Evolutionary conservation across 2,797 vertebrate species (phyloP).

Genomic region (Sebastes cheni): DNA sequence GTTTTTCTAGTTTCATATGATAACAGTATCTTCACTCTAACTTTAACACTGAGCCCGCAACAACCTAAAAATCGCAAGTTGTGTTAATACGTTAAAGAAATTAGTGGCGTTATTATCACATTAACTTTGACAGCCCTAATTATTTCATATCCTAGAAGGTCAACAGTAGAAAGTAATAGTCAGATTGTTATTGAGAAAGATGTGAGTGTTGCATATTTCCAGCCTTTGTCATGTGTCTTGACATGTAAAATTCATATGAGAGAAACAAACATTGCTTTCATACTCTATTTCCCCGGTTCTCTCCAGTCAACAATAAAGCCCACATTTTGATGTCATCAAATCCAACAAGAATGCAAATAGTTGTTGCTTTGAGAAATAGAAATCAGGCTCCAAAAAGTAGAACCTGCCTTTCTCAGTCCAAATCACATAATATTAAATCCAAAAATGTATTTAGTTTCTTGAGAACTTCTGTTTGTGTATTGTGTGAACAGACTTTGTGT

Average conservation of each 20-base stretch:
- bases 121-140: too few relatives aligned
- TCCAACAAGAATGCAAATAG: constrained; percentile 70
- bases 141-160: background rate
- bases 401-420: background rate
- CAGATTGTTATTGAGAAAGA: background rate
- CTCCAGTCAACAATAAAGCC: constrained; percentile 74
- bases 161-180: background rate
- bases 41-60: too few relatives aligned
- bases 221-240: constrained; percentile 46
- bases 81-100: too few relatives aligned
- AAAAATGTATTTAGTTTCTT: background rate
- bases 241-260: constrained; percentile 72
- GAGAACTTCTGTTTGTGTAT: constrained; percentile 6
- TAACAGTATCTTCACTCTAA: too few relatives aligned
- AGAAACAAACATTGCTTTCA: constrained; percentile 83
- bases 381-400: background rate
- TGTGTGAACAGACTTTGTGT: constrained; percentile 4
- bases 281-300: constrained; percentile 36
- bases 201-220: background rate
- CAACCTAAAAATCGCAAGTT: too few relatives aligned
- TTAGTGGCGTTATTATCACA: too few relatives aligned
- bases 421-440: background rate
- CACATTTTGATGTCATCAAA: constrained; percentile 84
- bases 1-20: too few relatives aligned
- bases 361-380: background rate